A percentile compares a stretch with the other conserved stretches of the same genome.
Evolutionary conservation across 2,113 vertebrate species (phyloP).

Genomic region (Mustelus asterias): DNA sequence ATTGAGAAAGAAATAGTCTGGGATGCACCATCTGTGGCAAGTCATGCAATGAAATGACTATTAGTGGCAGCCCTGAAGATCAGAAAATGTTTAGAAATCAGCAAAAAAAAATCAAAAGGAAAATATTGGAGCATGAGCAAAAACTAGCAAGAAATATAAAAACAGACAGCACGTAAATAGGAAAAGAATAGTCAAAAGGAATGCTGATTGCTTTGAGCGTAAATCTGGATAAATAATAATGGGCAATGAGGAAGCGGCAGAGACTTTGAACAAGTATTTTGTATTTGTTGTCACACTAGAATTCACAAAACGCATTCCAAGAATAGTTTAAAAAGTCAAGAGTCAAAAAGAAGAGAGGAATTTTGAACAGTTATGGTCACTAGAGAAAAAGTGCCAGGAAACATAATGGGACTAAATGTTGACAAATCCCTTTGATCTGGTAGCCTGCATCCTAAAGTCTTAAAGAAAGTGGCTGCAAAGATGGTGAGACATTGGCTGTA

Average conservation of each 20-base stretch:
- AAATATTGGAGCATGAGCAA: not conserved
- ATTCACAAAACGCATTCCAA: not conserved
- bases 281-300: not conserved
- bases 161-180: no score
- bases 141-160: not conserved
- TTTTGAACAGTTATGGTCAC: not conserved
- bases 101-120: no score
- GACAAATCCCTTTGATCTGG: not conserved
- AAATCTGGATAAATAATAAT: not conserved
- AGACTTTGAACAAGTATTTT: not conserved
- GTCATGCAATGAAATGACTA: not conserved
- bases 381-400: not conserved
- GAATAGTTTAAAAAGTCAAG: not conserved
- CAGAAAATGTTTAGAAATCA: not conserved
- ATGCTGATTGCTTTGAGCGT: not conserved
- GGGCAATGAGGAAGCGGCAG: not conserved
- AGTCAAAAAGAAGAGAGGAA: not conserved
- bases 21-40: not conserved
- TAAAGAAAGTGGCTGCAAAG: not conserved
- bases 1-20: not conserved
- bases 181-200: not conserved
- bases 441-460: not conserved
- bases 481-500: not conserved
- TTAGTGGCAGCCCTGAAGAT: not conserved
- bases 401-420: not conserved